Percentiles rank a stretch among this genome's conserved stretches.
Conservation (phyloP, 2,797 vertebrate species). For the Gallinago nigripennis region DNA sequence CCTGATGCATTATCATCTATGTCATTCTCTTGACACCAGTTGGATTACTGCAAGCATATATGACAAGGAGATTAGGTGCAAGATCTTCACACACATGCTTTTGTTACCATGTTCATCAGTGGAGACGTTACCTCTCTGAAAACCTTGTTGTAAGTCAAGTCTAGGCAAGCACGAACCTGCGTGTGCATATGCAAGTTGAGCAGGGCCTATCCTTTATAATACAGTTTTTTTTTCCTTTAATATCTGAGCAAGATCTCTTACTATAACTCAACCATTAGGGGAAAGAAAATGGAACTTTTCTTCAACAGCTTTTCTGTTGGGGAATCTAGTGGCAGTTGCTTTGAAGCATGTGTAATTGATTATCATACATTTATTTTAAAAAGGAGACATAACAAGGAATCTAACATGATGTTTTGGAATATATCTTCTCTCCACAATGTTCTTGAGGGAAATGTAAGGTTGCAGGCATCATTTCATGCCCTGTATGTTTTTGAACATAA, state of each 20-base stretch:
- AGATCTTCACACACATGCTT: constrained; percentile 34
- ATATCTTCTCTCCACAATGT: constrained; percentile 73
- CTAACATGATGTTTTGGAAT: constrained; percentile 76
- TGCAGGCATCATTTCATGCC: constrained; percentile 85
- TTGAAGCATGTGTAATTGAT: constrained; percentile 74
- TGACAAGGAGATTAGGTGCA: constrained; percentile 9
- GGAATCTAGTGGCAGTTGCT: constrained; percentile 67
- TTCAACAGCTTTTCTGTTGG: constrained; percentile 66
- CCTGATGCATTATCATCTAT: constrained; percentile 16
- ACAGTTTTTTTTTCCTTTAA: constrained; percentile 36
- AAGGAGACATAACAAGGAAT: constrained; percentile 74
- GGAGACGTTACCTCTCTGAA: constrained; percentile 59
- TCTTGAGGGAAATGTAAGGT: constrained; percentile 82
- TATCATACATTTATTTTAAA: constrained; percentile 77
- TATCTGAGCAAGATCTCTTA: constrained; percentile 37
- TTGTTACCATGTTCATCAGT: constrained; percentile 58
- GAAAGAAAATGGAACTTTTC: constrained; percentile 60
- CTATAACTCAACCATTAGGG: constrained; percentile 47
- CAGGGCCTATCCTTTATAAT: constrained; percentile 34
- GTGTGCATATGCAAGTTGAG: constrained; percentile 13
- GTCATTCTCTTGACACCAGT: constrained; percentile 22
- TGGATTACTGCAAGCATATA: constrained; percentile 15
- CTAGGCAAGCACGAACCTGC: constrained; percentile 26
- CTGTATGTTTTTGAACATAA: constrained; percentile 84
- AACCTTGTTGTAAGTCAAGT: constrained; percentile 41